Conservation (phyloP, 2,888 invertebrate genomes). For the Peribatodes rhomboidaria region DNA sequence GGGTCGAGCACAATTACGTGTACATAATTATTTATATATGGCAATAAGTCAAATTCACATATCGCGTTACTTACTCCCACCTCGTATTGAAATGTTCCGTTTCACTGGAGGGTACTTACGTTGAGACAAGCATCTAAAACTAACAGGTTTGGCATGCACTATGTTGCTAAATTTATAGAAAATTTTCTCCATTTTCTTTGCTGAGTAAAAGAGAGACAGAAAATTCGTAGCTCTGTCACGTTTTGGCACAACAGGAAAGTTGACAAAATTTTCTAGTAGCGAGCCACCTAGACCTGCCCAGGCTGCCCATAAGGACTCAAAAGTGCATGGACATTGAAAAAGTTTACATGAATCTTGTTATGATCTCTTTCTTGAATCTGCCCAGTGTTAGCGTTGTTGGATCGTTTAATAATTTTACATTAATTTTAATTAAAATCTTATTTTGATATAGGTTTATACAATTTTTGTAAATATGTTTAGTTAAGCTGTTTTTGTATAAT, state of each 20-base stretch:
- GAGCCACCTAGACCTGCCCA: not conserved
- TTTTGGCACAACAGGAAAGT: not conserved
- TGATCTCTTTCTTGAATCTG: constrained; percentile 85
- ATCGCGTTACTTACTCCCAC: constrained; percentile 78
- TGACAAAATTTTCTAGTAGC: not conserved
- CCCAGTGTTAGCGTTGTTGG: constrained; percentile 84
- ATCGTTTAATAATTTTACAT: constrained; percentile 73
- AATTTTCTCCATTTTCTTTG: not conserved
- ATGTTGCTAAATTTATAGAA: not conserved
- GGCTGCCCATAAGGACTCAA: constrained; percentile 11
- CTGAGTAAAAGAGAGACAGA: not conserved
- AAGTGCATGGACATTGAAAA: constrained; percentile 60
- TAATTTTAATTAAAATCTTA: constrained; percentile 73
- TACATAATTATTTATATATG: constrained; percentile 73
- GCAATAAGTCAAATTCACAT: constrained; percentile 83
- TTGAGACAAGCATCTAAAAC: not conserved
- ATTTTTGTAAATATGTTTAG: constrained; percentile 80
- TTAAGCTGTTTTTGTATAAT: constrained; percentile 54
- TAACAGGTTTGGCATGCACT: not conserved
- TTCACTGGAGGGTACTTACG: constrained; percentile 23
- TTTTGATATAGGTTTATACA: constrained; percentile 81
- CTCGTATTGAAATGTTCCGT: constrained; percentile 54
- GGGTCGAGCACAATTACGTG: constrained; percentile 80
- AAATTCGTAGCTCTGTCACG: not conserved
- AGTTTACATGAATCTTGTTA: constrained; percentile 81